Conservation (phyloP, 1,140 invertebrate genomes). For the Scaptomyza hsui region DNA sequence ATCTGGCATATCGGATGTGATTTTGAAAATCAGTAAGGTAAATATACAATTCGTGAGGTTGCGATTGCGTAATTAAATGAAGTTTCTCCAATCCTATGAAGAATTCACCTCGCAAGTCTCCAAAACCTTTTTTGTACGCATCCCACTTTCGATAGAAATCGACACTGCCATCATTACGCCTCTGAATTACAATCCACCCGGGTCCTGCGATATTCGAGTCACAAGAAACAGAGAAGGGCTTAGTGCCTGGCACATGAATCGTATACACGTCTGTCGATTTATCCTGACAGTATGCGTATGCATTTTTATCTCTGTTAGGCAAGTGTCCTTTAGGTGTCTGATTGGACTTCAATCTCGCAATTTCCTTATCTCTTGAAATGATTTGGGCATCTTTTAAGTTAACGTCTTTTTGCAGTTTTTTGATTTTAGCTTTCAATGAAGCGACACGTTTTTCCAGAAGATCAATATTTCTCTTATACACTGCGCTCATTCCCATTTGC, state of each 20-base stretch:
- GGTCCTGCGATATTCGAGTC: neutral
- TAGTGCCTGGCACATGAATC: neutral
- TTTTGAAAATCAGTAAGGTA: neutral
- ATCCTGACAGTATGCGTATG: too few relatives aligned
- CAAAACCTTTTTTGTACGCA: conserved; percentile 8
- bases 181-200: conserved; percentile 4
- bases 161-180: conserved; percentile 2
- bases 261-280: neutral
- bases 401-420: neutral
- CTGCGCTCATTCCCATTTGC: neutral
- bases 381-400: neutral
- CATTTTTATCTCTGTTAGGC: too few relatives aligned
- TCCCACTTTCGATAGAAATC: conserved; percentile 3
- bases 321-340: neutral
- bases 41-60: conserved; percentile 22
- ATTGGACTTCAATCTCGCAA: neutral
- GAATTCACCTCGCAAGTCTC: neutral
- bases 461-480: neutral
- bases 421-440: neutral
- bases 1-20: conserved; percentile 9
- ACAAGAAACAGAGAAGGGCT: neutral
- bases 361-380: neutral
- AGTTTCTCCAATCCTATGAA: conserved; percentile 34
- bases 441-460: too few relatives aligned
- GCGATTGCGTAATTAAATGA: conserved; percentile 7